Percentiles rank a stretch among this genome's conserved stretches.
These are phyloP conservation scores for Hemicentrotus pulcherrimus DNA, from an alignment of 35 echinoderm and acorn worm genomes.

Conservation along the genomic window DNA sequence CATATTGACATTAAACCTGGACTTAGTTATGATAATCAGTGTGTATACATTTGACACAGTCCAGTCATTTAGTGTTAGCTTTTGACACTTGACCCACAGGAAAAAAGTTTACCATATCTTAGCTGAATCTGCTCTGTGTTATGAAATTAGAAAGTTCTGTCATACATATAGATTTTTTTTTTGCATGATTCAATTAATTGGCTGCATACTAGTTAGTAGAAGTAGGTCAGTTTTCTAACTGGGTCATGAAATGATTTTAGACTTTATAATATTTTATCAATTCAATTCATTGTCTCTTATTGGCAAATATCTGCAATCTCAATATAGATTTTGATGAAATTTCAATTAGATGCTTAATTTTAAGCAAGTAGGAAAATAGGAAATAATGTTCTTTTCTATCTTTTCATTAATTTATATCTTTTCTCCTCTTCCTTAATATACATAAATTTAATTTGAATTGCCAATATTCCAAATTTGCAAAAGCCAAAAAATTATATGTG, in stretches of 20 bases:
- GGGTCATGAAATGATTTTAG: not conserved
- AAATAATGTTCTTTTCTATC: not conserved
- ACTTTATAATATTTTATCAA: not conserved
- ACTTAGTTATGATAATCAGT: no score
- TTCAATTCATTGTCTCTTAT: not conserved
- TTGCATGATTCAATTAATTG: not conserved
- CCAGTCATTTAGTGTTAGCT: no score
- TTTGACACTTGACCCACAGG: not conserved
- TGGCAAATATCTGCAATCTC: not conserved
- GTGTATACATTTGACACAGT: no score
- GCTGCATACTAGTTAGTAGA: not conserved
- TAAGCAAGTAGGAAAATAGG: not conserved
- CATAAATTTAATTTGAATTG: not conserved
- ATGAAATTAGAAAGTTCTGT: not conserved
- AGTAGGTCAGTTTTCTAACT: not conserved
- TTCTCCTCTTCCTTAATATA: not conserved
- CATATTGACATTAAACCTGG: no score
- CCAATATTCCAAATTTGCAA: not conserved
- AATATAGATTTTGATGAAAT: not conserved
- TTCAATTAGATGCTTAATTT: not conserved
- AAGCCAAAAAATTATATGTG: not conserved
- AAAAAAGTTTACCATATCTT: not conserved
- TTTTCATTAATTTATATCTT: not conserved
- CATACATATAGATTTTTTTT: constrained; percentile 4
- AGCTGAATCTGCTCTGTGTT: not conserved